Evolutionary conservation across 2,888 invertebrate species (phyloP).

Genomic region (Melanostoma mellinum): DNA sequence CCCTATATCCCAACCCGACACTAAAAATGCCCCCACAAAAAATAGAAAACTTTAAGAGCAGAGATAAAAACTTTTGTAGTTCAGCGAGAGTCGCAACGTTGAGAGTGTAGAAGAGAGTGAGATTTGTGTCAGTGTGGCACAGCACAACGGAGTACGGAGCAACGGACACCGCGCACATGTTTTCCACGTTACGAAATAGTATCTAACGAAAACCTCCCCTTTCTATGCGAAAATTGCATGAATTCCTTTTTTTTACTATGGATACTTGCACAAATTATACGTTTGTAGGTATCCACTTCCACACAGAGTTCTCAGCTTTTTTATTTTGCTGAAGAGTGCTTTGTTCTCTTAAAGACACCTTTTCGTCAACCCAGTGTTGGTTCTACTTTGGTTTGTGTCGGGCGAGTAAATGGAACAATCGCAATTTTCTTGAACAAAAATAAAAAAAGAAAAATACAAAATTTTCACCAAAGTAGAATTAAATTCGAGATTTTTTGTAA

Average conservation of each 20-base stretch:
- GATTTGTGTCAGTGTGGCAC: conserved; percentile 50
- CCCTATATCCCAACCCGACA: too few relatives aligned
- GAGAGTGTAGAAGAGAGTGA: background rate
- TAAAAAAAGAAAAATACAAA: conserved; percentile 7
- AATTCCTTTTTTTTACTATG: background rate
- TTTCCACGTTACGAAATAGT: conserved; percentile 58
- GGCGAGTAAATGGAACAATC: conserved; percentile 41
- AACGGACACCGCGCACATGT: conserved; percentile 29
- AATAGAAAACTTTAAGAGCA: too few relatives aligned
- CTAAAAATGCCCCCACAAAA: too few relatives aligned
- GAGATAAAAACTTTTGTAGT: too few relatives aligned
- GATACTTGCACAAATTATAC: background rate
- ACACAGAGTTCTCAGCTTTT: conserved; percentile 32
- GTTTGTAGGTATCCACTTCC: background rate
- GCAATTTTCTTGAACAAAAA: conserved; percentile 18
- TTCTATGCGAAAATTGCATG: conserved; percentile 1
- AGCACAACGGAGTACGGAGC: too few relatives aligned
- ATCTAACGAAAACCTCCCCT: conserved; percentile 3
- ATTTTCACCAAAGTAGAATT: conserved; percentile 21
- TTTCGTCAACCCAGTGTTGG: conserved; percentile 57
- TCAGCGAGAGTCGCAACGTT: background rate
- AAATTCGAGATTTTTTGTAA: background rate
- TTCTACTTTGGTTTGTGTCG: conserved; percentile 62
- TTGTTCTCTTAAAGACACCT: conserved; percentile 56
- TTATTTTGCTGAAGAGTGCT: conserved; percentile 36